Percentiles rank a stretch among this genome's conserved stretches.
phyloP scores from a whole-genome alignment of 35 echinoderm and acorn worm species.

The Stichopus chloronotus region DNA sequence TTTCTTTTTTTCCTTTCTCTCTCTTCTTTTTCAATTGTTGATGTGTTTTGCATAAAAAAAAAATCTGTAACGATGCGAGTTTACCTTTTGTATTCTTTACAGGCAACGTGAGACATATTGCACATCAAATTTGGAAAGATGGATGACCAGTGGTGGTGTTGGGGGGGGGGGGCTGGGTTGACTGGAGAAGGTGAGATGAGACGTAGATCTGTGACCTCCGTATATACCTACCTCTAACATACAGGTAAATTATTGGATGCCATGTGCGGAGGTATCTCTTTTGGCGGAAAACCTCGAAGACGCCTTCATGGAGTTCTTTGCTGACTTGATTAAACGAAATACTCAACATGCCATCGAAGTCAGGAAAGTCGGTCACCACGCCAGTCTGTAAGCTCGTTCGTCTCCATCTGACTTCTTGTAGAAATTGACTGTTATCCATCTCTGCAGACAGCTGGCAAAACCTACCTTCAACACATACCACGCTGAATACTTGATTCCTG shows the following conservation, averaged over 20 bases:
- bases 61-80: no score
- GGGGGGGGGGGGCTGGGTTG: no score
- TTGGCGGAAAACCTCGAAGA: conserved; percentile 16
- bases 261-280: conserved; percentile 14
- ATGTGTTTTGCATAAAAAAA: no score
- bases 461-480: not conserved
- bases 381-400: not conserved
- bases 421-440: not conserved
- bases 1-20: no score
- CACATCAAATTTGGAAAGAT: no score
- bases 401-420: conserved; percentile 25
- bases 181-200: no score
- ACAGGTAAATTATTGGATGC: conserved; percentile 39
- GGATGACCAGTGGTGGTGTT: no score
- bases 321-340: not conserved
- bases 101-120: no score
- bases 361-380: not conserved
- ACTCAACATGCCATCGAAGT: not conserved
- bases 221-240: conserved; percentile 32
- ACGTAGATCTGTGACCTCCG: no score
- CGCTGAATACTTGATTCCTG: conserved; percentile 28
- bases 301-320: conserved; percentile 23
- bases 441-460: not conserved
- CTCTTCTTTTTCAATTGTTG: no score
- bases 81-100: no score